These are phyloP conservation scores for Hylaeus anthracinus DNA, from an alignment of 1,140 invertebrate genomes.

Conservation along the genomic window DNA sequence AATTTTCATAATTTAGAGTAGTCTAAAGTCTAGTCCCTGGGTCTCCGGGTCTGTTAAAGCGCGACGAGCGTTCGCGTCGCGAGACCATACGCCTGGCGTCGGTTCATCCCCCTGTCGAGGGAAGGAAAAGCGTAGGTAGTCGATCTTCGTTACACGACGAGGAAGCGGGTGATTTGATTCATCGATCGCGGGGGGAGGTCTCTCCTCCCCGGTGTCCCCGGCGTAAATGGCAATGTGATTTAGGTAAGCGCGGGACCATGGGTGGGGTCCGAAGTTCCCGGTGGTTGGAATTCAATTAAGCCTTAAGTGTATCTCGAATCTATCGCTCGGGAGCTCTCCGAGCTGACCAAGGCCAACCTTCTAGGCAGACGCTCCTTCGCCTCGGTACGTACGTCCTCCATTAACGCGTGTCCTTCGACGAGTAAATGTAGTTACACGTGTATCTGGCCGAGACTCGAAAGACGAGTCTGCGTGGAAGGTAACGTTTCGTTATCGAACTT, in stretches of 20 bases:
- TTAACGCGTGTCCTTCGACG: constrained; percentile 44
- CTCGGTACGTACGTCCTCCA: constrained; percentile 48
- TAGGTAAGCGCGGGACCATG: constrained; percentile 60
- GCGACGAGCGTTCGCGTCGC: background rate
- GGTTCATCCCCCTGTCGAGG: background rate
- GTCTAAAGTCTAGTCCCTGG: too few species aligned
- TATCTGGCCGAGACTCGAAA: background rate
- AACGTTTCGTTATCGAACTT: constrained; percentile 20
- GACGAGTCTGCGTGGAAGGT: too few species aligned
- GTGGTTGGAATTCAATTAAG: constrained; percentile 73
- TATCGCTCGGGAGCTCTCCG: constrained; percentile 49
- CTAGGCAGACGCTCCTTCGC: constrained; percentile 23
- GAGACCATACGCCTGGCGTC: background rate
- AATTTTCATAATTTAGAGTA: background rate
- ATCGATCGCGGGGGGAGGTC: constrained; percentile 42
- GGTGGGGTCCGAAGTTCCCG: constrained; percentile 63
- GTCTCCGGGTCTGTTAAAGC: background rate
- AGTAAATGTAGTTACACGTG: constrained; percentile 4
- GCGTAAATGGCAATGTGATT: constrained; percentile 70
- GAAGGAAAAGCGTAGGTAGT: constrained; percentile 5
- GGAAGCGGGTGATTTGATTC: constrained; percentile 46
- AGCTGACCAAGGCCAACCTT: constrained; percentile 43
- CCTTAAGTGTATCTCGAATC: constrained; percentile 71
- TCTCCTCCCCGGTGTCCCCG: constrained; percentile 2
- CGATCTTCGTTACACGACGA: constrained; percentile 10